Conservation (phyloP, 2,797 vertebrate genomes). For the Agapornis canus region DNA sequence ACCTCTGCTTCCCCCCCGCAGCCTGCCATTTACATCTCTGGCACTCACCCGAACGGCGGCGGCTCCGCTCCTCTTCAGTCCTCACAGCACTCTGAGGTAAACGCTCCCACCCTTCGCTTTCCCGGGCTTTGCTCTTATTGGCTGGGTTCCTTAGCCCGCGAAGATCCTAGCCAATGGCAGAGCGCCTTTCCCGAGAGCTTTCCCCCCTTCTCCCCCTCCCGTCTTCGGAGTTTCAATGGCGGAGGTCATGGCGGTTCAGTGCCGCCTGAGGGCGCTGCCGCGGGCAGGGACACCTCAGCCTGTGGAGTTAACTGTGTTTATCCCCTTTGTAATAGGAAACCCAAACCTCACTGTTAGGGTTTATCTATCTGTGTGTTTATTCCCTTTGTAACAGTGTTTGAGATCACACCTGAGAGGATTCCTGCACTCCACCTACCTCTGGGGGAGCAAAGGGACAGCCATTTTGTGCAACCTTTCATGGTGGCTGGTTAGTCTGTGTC, state of each 20-base stretch:
- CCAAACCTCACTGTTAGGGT: background rate
- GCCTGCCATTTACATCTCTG: no score
- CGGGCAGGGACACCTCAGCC: fast-evolving
- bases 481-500: background rate
- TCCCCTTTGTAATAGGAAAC: background rate
- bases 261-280: no score
- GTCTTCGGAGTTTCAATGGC: no score
- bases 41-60: fast-evolving
- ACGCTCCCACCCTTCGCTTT: fast-evolving
- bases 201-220: no score
- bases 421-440: background rate
- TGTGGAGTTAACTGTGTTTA: no score
- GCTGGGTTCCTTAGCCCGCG: background rate
- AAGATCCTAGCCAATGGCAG: no score
- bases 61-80: no score
- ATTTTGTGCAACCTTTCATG: background rate
- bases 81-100: no score
- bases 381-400: background rate
- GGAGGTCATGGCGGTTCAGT: no score
- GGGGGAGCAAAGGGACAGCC: background rate
- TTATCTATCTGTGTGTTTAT: background rate
- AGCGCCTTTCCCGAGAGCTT: no score
- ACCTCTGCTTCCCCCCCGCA: no score
- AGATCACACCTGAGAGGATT: background rate
- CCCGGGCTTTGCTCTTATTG: no score